Conservation (phyloP, 2,113 vertebrate species). For the Sapajus apella region DNA sequence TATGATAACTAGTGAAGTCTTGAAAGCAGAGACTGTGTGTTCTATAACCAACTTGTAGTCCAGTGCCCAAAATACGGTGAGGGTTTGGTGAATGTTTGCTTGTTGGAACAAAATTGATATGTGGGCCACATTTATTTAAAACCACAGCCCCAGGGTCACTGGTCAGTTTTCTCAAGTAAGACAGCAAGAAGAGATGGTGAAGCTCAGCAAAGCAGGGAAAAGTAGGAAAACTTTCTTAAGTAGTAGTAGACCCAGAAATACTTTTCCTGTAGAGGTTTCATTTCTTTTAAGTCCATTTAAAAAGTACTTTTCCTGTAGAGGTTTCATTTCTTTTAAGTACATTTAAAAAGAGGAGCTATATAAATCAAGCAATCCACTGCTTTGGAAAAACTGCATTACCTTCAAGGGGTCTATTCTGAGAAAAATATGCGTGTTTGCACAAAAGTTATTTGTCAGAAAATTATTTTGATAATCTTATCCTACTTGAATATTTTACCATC, state of each 20-base stretch:
- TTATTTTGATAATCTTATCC: background rate
- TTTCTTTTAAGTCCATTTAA: background rate
- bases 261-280: background rate
- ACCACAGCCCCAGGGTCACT: background rate
- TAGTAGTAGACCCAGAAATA: background rate
- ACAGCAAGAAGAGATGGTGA: background rate
- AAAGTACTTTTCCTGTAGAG: background rate
- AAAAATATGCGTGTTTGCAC: background rate
- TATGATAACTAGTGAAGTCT: background rate
- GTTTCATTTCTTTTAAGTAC: background rate
- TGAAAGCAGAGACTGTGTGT: background rate
- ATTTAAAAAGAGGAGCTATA: background rate
- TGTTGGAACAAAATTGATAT: background rate
- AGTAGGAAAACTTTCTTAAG: background rate
- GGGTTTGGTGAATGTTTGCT: background rate
- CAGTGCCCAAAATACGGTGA: background rate
- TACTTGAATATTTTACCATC: background rate
- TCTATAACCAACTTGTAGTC: background rate
- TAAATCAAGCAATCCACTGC: background rate
- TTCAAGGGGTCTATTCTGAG: background rate
- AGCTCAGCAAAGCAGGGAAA: background rate
- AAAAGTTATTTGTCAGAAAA: background rate
- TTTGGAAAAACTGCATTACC: background rate
- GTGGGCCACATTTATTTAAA: background rate
- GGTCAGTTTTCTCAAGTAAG: background rate